Evolutionary conservation across 2,113 vertebrate genomes (phyloP).

Genomic region (Sarotherodon lohbergeri): DNA sequence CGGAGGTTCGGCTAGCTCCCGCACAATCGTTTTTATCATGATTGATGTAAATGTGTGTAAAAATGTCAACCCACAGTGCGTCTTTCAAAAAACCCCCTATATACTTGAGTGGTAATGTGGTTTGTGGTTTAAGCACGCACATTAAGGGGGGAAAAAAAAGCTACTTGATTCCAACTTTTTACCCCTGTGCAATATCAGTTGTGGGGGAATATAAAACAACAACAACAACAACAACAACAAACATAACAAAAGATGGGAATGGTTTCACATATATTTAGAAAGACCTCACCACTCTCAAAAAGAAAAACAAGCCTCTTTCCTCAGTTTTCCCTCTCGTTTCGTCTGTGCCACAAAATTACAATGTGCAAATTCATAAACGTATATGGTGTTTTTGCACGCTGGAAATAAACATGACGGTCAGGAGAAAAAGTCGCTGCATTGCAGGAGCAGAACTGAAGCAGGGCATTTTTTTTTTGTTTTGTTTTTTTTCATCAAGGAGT

Average conservation of each 20-base stretch:
- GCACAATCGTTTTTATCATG: not conserved
- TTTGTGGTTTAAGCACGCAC: not conserved
- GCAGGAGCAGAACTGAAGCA: not conserved
- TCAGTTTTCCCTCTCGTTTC: conserved; percentile 52
- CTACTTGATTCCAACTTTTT: not conserved
- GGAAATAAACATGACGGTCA: conserved; percentile 60
- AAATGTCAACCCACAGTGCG: not conserved
- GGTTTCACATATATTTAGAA: conserved; percentile 51
- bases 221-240: not conserved
- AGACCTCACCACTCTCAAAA: conserved; percentile 8
- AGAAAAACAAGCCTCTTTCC: conserved; percentile 52
- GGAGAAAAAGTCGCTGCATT: conserved; percentile 20
- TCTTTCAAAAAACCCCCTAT: not conserved
- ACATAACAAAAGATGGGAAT: conserved; percentile 23
- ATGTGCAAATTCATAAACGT: conserved; percentile 66
- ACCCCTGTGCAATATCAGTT: not conserved
- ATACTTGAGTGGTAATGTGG: not conserved
- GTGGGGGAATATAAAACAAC: not conserved
- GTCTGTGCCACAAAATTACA: conserved; percentile 71
- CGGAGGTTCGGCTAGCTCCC: not conserved
- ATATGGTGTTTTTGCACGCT: conserved; percentile 61
- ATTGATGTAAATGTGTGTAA: not conserved
- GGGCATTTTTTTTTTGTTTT: not conserved
- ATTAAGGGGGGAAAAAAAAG: not conserved
- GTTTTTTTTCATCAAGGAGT: conserved; percentile 4